phyloP scores from a whole-genome alignment of 2,113 vertebrate genomes.

The Chionomys nivalis region DNA sequence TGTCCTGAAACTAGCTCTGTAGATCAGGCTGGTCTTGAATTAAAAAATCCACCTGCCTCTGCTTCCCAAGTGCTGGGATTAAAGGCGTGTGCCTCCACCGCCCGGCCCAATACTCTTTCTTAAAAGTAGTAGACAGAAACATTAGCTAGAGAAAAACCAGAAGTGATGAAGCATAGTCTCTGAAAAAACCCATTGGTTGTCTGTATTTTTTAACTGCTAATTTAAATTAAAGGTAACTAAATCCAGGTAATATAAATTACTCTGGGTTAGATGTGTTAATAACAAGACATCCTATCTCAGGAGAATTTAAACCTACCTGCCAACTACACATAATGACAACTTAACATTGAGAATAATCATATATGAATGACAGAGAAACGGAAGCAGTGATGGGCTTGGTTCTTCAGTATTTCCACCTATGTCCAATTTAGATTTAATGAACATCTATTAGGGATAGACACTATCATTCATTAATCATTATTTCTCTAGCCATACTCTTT shows the following conservation, averaged over 20 bases:
- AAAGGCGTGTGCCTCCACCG: background rate
- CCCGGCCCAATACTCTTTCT: background rate
- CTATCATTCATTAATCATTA: conserved; percentile 15
- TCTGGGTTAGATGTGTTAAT: background rate
- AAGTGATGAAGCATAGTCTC: background rate
- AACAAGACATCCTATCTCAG: background rate
- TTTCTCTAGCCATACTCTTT: conserved; percentile 13
- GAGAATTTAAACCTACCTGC: conserved; percentile 36
- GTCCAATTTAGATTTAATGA: conserved; percentile 39
- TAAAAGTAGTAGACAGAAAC: background rate
- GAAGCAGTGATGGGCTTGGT: background rate
- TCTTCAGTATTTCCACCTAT: conserved; percentile 5
- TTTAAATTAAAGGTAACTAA: conserved; percentile 54
- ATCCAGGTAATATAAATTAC: conserved; percentile 25
- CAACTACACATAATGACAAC: conserved; percentile 31
- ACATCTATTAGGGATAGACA: background rate
- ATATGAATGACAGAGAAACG: conserved; percentile 3
- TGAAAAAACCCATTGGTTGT: background rate
- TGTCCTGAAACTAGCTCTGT: too few relatives aligned
- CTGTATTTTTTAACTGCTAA: background rate
- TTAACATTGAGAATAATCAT: conserved; percentile 20
- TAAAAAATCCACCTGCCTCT: too few relatives aligned
- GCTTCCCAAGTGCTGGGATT: too few relatives aligned
- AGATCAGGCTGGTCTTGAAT: too few relatives aligned
- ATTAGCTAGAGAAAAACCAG: background rate